Evolutionary conservation across 2,797 vertebrate species (phyloP).

Genomic region (Distichodus sexfasciatus): DNA sequence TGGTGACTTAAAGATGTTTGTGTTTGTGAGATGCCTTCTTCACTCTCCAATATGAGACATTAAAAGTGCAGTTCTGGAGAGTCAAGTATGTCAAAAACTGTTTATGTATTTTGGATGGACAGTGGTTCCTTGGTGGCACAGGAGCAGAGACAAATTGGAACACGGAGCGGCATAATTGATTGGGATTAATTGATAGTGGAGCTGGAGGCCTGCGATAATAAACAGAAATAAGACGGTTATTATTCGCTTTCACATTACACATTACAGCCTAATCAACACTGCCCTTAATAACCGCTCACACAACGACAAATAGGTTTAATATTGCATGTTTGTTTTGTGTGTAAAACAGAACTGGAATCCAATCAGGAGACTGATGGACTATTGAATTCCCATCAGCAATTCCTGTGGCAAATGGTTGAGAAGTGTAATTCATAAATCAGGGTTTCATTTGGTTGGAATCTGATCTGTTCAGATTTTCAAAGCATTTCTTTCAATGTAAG

Average conservation of each 20-base stretch:
- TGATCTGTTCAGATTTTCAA: no score
- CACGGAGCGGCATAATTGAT: constrained; percentile 62
- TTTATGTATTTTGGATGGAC: constrained; percentile 62
- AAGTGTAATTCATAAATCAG: no score
- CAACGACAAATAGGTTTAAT: background rate
- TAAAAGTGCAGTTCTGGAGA: constrained; percentile 31
- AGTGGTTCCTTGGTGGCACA: constrained; percentile 26
- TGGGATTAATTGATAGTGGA: constrained; percentile 63
- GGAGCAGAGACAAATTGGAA: constrained; percentile 57
- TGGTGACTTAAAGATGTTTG: no score
- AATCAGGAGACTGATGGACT: no score
- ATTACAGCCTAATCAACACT: constrained; percentile 47
- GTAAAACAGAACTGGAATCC: no score
- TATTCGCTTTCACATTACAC: constrained; percentile 23
- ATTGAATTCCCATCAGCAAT: no score
- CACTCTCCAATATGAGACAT: constrained; percentile 55
- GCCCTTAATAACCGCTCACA: background rate
- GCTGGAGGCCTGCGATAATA: constrained; percentile 57
- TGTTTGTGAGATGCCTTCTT: no score
- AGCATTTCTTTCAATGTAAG: no score
- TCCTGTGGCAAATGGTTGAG: no score
- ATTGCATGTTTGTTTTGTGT: background rate
- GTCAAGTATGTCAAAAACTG: constrained; percentile 22
- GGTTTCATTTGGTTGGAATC: no score
- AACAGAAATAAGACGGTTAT: constrained; percentile 55